Conservation (phyloP, 1,140 invertebrate genomes). For the Wasmannia auropunctata region DNA sequence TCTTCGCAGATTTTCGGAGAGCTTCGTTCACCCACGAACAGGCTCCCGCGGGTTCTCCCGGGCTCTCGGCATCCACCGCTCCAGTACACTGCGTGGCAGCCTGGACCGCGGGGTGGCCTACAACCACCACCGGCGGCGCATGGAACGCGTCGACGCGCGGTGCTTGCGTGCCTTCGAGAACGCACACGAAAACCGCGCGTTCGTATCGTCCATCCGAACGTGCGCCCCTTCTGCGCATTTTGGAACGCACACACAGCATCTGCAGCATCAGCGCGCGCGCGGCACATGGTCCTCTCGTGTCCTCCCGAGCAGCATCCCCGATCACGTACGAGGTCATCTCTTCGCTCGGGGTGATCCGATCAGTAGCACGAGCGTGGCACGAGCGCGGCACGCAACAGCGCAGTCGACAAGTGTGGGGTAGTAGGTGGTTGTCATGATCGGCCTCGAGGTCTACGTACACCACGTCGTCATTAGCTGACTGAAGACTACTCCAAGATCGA, state of each 20-base stretch:
- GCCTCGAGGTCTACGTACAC: background rate
- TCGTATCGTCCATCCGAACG: background rate
- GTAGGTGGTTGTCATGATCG: background rate
- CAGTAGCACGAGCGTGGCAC: constrained; percentile 25
- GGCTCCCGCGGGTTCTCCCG: constrained; percentile 71
- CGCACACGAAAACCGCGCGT: constrained; percentile 28
- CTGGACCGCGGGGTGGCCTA: constrained; percentile 70
- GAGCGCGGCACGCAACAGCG: constrained; percentile 14
- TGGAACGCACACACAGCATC: constrained; percentile 41
- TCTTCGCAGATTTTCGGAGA: constrained; percentile 82
- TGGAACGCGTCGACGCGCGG: constrained; percentile 56
- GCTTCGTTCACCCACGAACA: constrained; percentile 73
- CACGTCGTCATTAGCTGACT: background rate
- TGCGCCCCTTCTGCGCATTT: constrained; percentile 29
- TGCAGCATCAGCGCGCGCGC: constrained; percentile 10
- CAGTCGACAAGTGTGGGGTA: background rate
- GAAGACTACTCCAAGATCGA: background rate
- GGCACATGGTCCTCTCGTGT: constrained; percentile 41
- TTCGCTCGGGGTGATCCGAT: constrained; percentile 21
- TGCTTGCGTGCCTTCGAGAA: constrained; percentile 61
- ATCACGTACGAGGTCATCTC: constrained; percentile 10
- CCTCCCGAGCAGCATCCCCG: constrained; percentile 25
- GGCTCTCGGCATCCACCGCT: constrained; percentile 66
- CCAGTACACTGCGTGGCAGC: constrained; percentile 72
- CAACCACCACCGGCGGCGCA: constrained; percentile 57